Evolutionary conservation across 2,797 vertebrate genomes (phyloP).

Genomic region (Coilia nasus): DNA sequence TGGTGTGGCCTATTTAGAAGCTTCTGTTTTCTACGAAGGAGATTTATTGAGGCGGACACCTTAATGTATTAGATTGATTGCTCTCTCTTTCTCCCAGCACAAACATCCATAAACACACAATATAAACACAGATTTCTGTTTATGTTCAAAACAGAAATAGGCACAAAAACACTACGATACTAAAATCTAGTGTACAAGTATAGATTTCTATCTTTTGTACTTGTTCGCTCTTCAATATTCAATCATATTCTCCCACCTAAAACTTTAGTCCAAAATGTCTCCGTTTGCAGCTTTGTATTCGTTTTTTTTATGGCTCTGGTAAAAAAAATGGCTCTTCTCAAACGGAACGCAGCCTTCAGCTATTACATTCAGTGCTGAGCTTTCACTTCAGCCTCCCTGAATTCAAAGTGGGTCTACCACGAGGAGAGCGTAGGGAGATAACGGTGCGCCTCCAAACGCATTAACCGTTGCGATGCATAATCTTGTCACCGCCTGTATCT

Average conservation of each 20-base stretch:
- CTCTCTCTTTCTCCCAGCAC: slow-evolving; percentile 20
- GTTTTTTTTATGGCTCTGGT: slow-evolving; percentile 15
- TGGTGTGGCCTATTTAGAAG: background rate
- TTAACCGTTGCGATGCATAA: slow-evolving; percentile 26
- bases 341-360: slow-evolving; percentile 24
- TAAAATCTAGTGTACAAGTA: background rate
- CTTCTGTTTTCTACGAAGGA: background rate
- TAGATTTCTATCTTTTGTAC: background rate
- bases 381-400: slow-evolving; percentile 23
- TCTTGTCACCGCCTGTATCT: background rate
- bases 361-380: slow-evolving; percentile 24
- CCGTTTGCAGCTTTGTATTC: slow-evolving; percentile 5
- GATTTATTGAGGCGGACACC: background rate
- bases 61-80: background rate
- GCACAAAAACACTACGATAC: slow-evolving; percentile 4
- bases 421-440: slow-evolving; percentile 7
- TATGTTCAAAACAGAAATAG: background rate
- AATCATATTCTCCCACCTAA: slow-evolving; percentile 5
- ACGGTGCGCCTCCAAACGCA: slow-evolving; percentile 16
- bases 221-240: background rate
- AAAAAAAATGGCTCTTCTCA: slow-evolving; percentile 12
- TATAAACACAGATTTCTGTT: slow-evolving; percentile 11
- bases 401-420: slow-evolving; percentile 17
- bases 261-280: background rate
- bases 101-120: slow-evolving; percentile 15